Base-by-base conservation (phyloP, 1,140 invertebrate species). In the Octopus bimaculoides region DNA sequence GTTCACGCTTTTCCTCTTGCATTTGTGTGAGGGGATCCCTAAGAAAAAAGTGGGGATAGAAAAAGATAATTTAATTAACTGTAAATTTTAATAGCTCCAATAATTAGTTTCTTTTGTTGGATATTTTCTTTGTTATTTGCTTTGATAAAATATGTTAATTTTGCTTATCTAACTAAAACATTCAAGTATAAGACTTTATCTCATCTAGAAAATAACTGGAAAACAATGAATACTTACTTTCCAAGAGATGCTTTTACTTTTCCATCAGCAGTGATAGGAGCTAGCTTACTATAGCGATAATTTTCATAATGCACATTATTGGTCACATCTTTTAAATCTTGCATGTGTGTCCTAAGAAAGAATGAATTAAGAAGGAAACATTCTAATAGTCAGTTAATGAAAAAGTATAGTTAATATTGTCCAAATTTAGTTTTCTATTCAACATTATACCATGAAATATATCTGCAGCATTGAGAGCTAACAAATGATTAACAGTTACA, bases 21-120 rank as follows among this genome's bases (percentile, higher is more conserved):
- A 99, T 96, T 90, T 98, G 97, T 81, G 96, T 96, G 82, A 99
- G 91, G 75, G 97, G 97, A 92, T 98, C 98, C 94, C 95, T 97
- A 89, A 89, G 91, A 91, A 66, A 84, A 78, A 73, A 41, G 26
- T 3, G 26, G 26, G 26, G 26, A 41, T 41, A 41, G 26, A 71
- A 71, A 14, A 71, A 71, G 0, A 71, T n/a, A 8, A 71, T 12
- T 9, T 12, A 14, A 71, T 71, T 71, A 71, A 17, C 56, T 2
- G 14, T 14, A 71, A 41, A 41, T 41, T 41, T 41, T 41, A 41
- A 41, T 41, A 41, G 26, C 26, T 41, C 26, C 26, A 41, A 41
- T 41, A 41, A 41, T 41, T 41, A 41, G 26, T 41, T 41, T 41
- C 26, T 41, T 3, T 41, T 41, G 26, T 41, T 41, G 26, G 26